Conservation (phyloP, 2,888 invertebrate genomes). For the Pseudococcus jackbeardsleyi region DNA sequence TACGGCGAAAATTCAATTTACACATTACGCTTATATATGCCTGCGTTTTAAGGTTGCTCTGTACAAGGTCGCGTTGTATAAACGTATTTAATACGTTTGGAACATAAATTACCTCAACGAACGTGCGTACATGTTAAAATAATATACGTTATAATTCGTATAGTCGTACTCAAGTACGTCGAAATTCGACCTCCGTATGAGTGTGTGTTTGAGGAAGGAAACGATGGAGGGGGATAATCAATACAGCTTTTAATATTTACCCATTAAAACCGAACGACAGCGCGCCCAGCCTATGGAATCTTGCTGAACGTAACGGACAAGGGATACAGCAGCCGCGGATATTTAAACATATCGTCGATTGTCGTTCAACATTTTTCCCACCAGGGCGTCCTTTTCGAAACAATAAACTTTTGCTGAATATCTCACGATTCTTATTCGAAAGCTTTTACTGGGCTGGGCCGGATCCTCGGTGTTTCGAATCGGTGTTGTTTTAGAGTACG, state of each 20-base stretch:
- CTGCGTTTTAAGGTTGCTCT: neutral
- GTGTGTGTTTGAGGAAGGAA: neutral
- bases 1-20: constrained; percentile 20
- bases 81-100: constrained; percentile 26
- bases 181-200: neutral
- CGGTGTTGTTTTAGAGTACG: constrained; percentile 30
- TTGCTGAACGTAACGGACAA: constrained; percentile 28
- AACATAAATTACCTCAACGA: constrained; percentile 45
- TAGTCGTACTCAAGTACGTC: neutral
- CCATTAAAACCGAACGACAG: constrained; percentile 7
- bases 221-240: neutral
- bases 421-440: constrained; percentile 47
- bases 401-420: constrained; percentile 35
- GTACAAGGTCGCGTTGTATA: neutral
- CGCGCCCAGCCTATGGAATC: neutral
- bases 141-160: constrained; percentile 29
- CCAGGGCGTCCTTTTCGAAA: constrained; percentile 28
- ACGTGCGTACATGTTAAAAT: constrained; percentile 5
- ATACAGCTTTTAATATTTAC: constrained; percentile 52
- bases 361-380: constrained; percentile 38
- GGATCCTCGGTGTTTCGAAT: neutral
- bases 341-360: constrained; percentile 38
- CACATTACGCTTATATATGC: neutral
- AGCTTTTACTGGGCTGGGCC: neutral
- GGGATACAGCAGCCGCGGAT: constrained; percentile 29